Conservation (phyloP, 2,113 vertebrate genomes). For the Sclerurus mexicanus region DNA sequence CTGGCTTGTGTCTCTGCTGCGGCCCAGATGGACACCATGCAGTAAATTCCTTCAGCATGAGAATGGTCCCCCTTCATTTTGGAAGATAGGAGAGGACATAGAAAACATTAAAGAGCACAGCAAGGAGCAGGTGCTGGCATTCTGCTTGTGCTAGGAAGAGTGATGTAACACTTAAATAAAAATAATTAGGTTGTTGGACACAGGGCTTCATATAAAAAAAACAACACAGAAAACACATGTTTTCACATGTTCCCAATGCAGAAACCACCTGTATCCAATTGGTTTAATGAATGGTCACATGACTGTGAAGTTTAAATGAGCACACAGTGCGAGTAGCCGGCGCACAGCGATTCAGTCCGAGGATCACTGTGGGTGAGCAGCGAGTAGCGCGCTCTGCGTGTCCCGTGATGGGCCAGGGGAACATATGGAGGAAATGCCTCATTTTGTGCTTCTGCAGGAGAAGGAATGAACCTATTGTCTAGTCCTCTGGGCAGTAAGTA, state of each 20-base stretch:
- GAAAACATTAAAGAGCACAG: neutral
- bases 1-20: neutral
- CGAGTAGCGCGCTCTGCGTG: neutral
- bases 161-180: slow-evolving; percentile 13
- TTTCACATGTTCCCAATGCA: slow-evolving; percentile 23
- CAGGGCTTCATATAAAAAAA: slow-evolving; percentile 1
- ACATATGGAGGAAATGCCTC: slow-evolving; percentile 23
- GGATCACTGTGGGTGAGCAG: neutral
- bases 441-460: neutral
- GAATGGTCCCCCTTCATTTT: neutral
- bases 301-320: neutral
- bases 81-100: slow-evolving; percentile 5
- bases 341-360: rapidly evolving
- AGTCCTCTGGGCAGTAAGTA: neutral
- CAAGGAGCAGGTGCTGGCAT: slow-evolving; percentile 1
- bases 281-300: neutral
- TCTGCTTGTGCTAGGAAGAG: neutral
- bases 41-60: neutral
- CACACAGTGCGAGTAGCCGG: neutral
- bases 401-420: neutral
- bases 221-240: slow-evolving; percentile 12
- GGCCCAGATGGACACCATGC: neutral
- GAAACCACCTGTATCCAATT: neutral
- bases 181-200: slow-evolving; percentile 25
- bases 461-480: slow-evolving; percentile 49